Conservation (phyloP, 1,140 invertebrate species). For the Drosophila bocqueti region DNA sequence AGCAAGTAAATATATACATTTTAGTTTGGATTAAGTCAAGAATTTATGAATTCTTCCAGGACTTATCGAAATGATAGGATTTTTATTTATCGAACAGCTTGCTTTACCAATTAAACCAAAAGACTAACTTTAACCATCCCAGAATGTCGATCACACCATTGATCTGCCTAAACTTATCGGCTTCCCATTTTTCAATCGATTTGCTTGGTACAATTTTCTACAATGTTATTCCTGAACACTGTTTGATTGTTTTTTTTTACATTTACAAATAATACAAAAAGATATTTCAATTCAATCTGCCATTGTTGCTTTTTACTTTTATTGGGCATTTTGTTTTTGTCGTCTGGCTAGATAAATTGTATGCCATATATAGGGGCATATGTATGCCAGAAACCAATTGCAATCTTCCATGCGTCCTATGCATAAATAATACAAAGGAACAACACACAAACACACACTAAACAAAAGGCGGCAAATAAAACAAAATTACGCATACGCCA, state of each 20-base stretch:
- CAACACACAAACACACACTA: not conserved
- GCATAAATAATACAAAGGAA: conserved; percentile 74
- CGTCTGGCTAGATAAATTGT: conserved; percentile 44
- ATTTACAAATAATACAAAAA: not conserved
- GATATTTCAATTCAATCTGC: conserved; percentile 27
- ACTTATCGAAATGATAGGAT: no score
- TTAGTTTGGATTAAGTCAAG: no score
- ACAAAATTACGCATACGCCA: conserved; percentile 76
- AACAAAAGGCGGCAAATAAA: conserved; percentile 53
- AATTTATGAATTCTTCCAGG: no score
- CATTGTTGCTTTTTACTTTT: conserved; percentile 37
- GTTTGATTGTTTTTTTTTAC: conserved; percentile 4
- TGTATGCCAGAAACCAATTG: conserved; percentile 73
- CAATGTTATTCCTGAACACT: conserved; percentile 2
- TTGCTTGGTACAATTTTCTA: conserved; percentile 1
- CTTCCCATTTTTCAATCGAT: not conserved
- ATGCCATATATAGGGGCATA: conserved; percentile 2
- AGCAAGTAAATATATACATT: no score
- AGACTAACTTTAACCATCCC: no score
- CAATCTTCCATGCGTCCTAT: conserved; percentile 79
- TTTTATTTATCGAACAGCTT: no score
- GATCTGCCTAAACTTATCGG: not conserved
- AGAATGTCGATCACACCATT: not conserved
- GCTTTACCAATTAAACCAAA: not conserved
- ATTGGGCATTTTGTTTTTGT: conserved; percentile 65